Base-by-base conservation (phyloP, 2,888 invertebrate species). In the Platycheirus albimanus region DNA sequence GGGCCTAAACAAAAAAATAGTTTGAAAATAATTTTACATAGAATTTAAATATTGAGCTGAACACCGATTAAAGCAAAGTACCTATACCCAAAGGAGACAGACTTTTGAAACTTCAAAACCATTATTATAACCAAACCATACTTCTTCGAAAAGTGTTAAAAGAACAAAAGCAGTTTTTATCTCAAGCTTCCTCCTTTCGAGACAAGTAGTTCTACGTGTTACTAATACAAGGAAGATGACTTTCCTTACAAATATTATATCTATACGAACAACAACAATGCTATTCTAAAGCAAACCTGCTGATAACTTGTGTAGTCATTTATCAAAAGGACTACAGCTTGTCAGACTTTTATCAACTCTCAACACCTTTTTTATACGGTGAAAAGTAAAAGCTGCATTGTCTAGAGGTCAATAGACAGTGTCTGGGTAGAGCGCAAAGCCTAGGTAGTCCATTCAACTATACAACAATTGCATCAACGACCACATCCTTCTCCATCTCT, bases 341-440 rank as follows among this genome's bases (percentile, higher is more conserved):
- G 45, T 78, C 72, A 58, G 61, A 78, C 58, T 79, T 69, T 38
- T 38, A 67, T 49, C 56, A 69, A 11, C 61, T 69, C 54, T 56
- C 33, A 69, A 69, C 63, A 75, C 41, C 33, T 36, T 52, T 63
- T 38, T 24, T 49, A 10, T 63, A 49, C 54, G 56, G 69, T 69
- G 24, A 69, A 69, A 80, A 63, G 79, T 69, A 64, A 69, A 79
- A 75, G 63, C 75, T 69, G 69, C 75, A 80, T 49, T 56, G 69
- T 51, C 63, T 69, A 49, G 56, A 69, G 75, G 75, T 75, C 67
- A 75, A 80, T 43, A 69, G 69, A 75, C 56, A 41, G 30, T 54
- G 67, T 69, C 75, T 75, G 30, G n/a, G 43, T n/a, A 41, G n/a
- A n/a, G n/a, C n/a, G n/a, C n/a, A n/a, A n/a, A n/a, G 58, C 20